Percentiles rank a stretch among this genome's conserved stretches.
Conservation (phyloP, 2,888 invertebrate species). For the Sepioteuthis lessoniana region DNA sequence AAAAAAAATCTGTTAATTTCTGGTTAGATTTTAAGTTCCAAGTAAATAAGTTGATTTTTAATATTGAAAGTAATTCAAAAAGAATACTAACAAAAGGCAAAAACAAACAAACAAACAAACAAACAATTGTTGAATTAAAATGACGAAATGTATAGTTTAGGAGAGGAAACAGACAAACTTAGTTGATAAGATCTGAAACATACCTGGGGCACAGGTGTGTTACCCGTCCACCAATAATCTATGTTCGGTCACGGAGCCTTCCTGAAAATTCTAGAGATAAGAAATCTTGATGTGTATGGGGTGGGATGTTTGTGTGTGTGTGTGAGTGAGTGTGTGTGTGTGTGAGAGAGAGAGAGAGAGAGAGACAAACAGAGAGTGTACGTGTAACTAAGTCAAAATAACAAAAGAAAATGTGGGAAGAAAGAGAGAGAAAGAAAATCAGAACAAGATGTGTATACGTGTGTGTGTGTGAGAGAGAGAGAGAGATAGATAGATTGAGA, state of each 20-base stretch:
- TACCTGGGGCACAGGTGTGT: constrained; percentile 6
- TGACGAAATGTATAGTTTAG: no score
- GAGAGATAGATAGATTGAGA: no score
- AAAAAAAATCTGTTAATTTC: no score
- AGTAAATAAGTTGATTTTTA: no score
- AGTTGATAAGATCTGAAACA: not conserved
- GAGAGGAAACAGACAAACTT: not conserved
- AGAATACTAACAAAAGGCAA: no score
- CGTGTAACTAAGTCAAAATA: not conserved
- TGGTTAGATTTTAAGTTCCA: no score
- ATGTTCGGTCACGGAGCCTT: constrained; percentile 1
- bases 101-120: no score
- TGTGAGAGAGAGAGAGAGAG: no score
- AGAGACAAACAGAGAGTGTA: not conserved
- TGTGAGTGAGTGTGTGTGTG: not conserved
- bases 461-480: no score
- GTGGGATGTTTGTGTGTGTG: not conserved
- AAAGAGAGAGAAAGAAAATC: not conserved
- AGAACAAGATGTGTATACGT: no score
- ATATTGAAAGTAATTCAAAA: no score
- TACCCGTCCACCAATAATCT: not conserved
- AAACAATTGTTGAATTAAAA: no score
- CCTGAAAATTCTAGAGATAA: not conserved
- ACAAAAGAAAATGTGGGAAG: not conserved
- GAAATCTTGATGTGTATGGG: not conserved